Percentiles rank a stretch among this genome's conserved stretches.
phyloP scores from a whole-genome alignment of 2,888 invertebrate genomes.

The Heliconius sara region DNA sequence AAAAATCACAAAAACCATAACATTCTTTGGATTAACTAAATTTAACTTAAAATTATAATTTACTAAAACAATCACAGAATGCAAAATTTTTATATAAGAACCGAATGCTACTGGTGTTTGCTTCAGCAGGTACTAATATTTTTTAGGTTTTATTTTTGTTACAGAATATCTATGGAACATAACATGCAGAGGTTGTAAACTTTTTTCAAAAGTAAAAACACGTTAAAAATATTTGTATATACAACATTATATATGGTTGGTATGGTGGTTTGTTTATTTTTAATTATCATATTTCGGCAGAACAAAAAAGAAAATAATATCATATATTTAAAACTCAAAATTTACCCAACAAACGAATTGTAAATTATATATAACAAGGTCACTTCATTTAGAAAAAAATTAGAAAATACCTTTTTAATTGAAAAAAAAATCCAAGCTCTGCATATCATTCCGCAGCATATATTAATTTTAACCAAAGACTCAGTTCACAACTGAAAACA shows the following conservation, averaged over 20 bases:
- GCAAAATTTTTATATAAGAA: conserved; percentile 31
- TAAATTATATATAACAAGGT: background rate
- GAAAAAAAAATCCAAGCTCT: conserved; percentile 3
- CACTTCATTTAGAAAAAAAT: background rate
- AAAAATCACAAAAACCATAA: conserved; percentile 51
- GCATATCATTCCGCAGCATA: background rate
- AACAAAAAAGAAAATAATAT: background rate
- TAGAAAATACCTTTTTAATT: background rate
- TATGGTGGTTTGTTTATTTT: too few species aligned
- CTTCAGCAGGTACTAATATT: conserved; percentile 34
- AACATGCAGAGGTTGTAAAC: background rate
- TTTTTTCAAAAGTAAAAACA: background rate
- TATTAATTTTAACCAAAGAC: conserved; percentile 6
- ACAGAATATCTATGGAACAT: background rate
- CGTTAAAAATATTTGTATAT: background rate
- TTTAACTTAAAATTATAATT: conserved; percentile 32
- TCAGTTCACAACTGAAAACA: background rate
- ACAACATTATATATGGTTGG: background rate
- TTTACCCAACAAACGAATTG: background rate
- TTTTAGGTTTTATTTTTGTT: background rate
- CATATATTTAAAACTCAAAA: background rate
- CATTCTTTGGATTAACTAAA: conserved; percentile 51
- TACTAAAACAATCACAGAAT: conserved; percentile 44
- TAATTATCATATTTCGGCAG: too few species aligned
- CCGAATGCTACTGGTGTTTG: conserved; percentile 23